phyloP scores from a whole-genome alignment of 2,797 vertebrate genomes.

The Caiman crocodilus region DNA sequence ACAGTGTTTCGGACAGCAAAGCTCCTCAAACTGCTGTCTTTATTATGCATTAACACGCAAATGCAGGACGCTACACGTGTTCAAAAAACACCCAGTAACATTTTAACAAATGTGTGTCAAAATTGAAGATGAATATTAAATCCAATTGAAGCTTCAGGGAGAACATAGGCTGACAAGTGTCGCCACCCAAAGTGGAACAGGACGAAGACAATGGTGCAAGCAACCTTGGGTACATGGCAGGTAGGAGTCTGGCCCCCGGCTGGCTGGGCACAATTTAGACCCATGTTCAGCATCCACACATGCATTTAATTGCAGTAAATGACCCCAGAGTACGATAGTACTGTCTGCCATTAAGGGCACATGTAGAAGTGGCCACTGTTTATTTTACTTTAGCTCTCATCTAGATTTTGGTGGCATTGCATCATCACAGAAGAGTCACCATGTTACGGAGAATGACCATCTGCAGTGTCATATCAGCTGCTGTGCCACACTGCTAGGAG shows the following conservation, averaged over 20 bases:
- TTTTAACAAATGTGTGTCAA: background rate
- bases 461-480: background rate
- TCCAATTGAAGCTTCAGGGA: background rate
- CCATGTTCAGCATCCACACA: too few relatives aligned
- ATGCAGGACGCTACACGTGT: background rate
- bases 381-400: background rate
- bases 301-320: background rate
- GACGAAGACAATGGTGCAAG: background rate
- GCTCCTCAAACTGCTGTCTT: too few relatives aligned
- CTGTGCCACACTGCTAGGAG: too few relatives aligned
- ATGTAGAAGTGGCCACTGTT: too few relatives aligned
- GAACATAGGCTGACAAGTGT: background rate
- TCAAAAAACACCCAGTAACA: background rate
- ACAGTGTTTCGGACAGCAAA: too few relatives aligned
- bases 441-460: background rate
- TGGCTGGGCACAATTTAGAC: too few relatives aligned
- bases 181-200: background rate
- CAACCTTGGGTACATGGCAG: background rate
- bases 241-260: too few relatives aligned
- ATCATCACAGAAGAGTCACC: background rate
- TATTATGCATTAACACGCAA: background rate
- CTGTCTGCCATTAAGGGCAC: too few relatives aligned
- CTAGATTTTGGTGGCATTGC: constrained; percentile 13
- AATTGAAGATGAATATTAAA: background rate
- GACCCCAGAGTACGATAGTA: background rate